Evolutionary conservation across 2,888 invertebrate genomes (phyloP).

Genomic region (Mythimna loreyi): DNA sequence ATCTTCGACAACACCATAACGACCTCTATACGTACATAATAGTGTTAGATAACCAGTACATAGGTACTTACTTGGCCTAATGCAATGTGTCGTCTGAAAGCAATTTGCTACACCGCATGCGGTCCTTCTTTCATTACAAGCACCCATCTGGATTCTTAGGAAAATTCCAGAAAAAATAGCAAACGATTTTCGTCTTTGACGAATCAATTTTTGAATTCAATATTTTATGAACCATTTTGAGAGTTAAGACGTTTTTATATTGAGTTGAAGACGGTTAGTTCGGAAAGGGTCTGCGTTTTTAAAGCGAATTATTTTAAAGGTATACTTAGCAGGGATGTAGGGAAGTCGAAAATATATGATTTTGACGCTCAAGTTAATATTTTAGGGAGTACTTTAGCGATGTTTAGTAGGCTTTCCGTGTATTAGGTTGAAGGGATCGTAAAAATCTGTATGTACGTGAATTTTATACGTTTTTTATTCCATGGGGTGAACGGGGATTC

Average conservation of each 20-base stretch:
- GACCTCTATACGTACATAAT: slow-evolving; percentile 40
- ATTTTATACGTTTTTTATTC: slow-evolving; percentile 60
- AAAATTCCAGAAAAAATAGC: slow-evolving; percentile 21
- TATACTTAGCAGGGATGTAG: slow-evolving; percentile 58
- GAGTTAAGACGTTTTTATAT: slow-evolving; percentile 38
- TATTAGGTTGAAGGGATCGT: slow-evolving; percentile 53
- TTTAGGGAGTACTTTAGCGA: slow-evolving; percentile 35
- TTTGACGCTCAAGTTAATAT: slow-evolving; percentile 53
- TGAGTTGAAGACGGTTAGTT: slow-evolving; percentile 58
- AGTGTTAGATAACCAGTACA: slow-evolving; percentile 56
- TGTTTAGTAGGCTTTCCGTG: slow-evolving; percentile 47
- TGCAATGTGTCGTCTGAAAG: slow-evolving; percentile 88
- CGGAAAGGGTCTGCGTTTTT: slow-evolving; percentile 73
- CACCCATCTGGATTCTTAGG: slow-evolving; percentile 64
- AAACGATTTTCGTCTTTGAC: slow-evolving; percentile 22
- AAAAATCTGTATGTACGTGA: slow-evolving; percentile 57
- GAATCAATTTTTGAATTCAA: not conserved
- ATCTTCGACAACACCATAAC: slow-evolving; percentile 14
- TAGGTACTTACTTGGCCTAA: slow-evolving; percentile 73
- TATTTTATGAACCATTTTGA: slow-evolving; percentile 7
- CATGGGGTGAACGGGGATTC: slow-evolving; percentile 46
- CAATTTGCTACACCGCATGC: slow-evolving; percentile 87
- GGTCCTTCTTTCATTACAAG: slow-evolving; percentile 85
- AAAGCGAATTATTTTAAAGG: slow-evolving; percentile 76
- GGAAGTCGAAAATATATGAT: slow-evolving; percentile 48